Evolutionary conservation across 2,888 invertebrate genomes (phyloP).

Genomic region (Corbicula japonica): DNA sequence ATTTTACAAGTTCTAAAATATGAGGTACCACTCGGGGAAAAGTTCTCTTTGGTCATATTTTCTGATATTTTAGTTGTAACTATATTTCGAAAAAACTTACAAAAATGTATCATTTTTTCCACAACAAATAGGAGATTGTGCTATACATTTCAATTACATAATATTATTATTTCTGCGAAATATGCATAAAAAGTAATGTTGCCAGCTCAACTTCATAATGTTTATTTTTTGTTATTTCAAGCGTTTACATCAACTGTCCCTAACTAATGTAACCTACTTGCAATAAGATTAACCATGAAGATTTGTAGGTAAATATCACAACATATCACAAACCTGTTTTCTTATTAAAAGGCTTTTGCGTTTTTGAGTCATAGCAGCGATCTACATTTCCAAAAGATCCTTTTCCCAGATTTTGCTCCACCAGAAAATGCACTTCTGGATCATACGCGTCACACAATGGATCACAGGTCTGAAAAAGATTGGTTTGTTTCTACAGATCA

Average conservation of each 20-base stretch:
- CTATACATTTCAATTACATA: no score
- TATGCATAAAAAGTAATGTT: no score
- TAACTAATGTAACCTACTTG: no score
- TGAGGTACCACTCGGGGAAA: not conserved
- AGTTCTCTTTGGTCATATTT: not conserved
- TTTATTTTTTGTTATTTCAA: no score
- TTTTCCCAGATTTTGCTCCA: slow-evolving; percentile 3
- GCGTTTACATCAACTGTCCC: no score
- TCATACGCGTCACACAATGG: slow-evolving; percentile 10
- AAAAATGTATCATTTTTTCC: no score
- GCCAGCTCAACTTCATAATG: no score
- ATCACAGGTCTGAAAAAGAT: slow-evolving; percentile 22
- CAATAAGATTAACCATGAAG: no score
- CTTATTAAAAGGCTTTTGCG: slow-evolving; percentile 23
- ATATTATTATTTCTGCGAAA: no score
- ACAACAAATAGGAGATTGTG: no score
- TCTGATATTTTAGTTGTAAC: not conserved
- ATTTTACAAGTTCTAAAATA: not conserved
- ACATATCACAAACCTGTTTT: slow-evolving; percentile 32
- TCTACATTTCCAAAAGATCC: slow-evolving; percentile 39
- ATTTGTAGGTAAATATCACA: no score
- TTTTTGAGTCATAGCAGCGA: slow-evolving; percentile 24
- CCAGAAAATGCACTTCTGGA: slow-evolving; percentile 12
- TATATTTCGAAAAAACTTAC: not conserved
- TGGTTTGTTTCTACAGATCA: not conserved